phyloP scores from a whole-genome alignment of 2,888 invertebrate genomes.

The Sesia apiformis region DNA sequence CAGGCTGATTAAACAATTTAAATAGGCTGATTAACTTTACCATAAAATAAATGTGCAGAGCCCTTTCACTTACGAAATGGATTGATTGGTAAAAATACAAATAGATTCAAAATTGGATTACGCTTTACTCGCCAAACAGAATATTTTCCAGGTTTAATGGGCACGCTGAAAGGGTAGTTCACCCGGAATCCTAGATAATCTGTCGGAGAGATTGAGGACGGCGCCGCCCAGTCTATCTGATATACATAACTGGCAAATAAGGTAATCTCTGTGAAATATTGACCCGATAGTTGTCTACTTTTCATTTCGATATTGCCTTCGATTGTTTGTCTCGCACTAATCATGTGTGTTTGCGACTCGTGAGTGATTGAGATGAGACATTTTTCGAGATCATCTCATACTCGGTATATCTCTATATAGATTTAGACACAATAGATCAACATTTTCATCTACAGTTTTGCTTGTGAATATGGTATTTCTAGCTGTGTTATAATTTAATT shows the following conservation, averaged over 20 bases:
- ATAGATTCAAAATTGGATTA: no score
- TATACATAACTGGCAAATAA: slow-evolving; percentile 45
- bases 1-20: no score
- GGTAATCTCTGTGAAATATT: slow-evolving; percentile 52
- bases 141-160: background rate
- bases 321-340: slow-evolving; percentile 7
- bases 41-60: no score
- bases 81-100: no score
- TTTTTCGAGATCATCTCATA: background rate
- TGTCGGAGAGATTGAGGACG: slow-evolving; percentile 28
- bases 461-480: no score
- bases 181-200: slow-evolving; percentile 25
- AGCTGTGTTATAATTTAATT: no score
- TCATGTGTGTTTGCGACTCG: background rate
- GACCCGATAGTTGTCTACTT: slow-evolving; percentile 25
- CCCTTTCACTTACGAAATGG: no score
- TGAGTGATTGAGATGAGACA: background rate
- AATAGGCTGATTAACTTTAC: no score
- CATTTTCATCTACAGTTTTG: no score
- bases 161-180: slow-evolving; percentile 5
- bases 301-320: slow-evolving; percentile 21
- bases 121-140: no score
- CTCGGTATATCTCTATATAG: no score
- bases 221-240: slow-evolving; percentile 45
- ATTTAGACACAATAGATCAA: no score